Evolutionary conservation across 2,888 invertebrate genomes (phyloP), one percentile per base, ranked within the genome.

Genomic region (Torymus aiolomorphi): DNA sequence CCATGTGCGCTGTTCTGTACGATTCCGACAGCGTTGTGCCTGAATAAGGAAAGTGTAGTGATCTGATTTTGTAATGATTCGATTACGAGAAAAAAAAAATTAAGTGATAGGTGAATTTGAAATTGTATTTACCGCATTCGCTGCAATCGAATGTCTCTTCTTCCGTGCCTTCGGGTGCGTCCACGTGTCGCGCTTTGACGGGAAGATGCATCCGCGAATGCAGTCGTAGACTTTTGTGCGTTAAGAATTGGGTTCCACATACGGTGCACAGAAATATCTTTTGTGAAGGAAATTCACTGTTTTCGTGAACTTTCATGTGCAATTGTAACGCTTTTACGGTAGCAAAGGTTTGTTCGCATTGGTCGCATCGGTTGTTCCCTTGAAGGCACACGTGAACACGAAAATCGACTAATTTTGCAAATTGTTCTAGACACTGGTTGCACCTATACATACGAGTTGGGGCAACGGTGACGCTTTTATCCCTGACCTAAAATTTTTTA

Each of bases 181-280:
- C 91, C 0, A 92, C 90, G 72, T 91, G 90, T 84, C 91, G 92
- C 84, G 90, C 92, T 88, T 93, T 93, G 5, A 94, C 91, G 3
- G 95, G 94, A 54, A 94, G 93, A 84, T 96, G 96, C 93, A 96
- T 95, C 82, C 95, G 92, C 84, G 93, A 93, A 87, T 96, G 96
- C 66, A 96, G 90, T 84, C 94, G 92, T 74, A 94, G 88, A 83
- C 92, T 91, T 86, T 95, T 96, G 83, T 93, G 93, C 0, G 94
- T 93, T 0, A 92, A 92, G 85, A 95, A 95, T 49, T 92, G 90
- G 0, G 95, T 96, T 57, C 92, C 92, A 85, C 95, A 95, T n/a
- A 93, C 91, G 10, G 91, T 91, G 84, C 95, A 95, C 71, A 92
- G 88, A 83, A 92, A 93, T 0, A 91, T 90, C 4, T 90, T 90